Evolutionary conservation across 2,797 vertebrate species (phyloP), one percentile per base, ranked within the genome.

Genomic region (Crenuchus spilurus): DNA sequence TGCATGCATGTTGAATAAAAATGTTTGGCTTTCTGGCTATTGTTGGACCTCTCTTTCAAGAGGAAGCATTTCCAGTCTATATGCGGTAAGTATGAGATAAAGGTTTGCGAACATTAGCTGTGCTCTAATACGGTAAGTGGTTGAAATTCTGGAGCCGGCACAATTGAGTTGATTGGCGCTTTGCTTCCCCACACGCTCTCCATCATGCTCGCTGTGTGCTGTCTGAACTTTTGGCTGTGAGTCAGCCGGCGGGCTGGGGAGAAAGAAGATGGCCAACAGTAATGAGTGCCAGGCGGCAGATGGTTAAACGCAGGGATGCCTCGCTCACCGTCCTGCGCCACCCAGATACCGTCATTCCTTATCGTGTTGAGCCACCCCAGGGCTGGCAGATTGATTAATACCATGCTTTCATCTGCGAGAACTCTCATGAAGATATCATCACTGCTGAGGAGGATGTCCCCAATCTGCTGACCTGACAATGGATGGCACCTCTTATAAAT

Each of bases 331-430:
- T 83, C 49, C 4, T 49, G 39, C 33, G 62, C 77, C 82, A 81
- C 85, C 79, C 83, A 85, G 84, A 86, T 89, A 84, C 70, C 60
- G 63, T 73, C 52, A 41, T 81, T 86, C 86, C 73, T 86, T 82
- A 86, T 88, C 82, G 26, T 80, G 84, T 89, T 70, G 77, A 85
- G 84, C 86, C 87, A 77, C 82, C 84, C 84, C 83, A 65, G 49
- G 88, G 88, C 87, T 83, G 75, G 52, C 85, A 85, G 87, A 88
- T 84, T 90, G 90, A 93, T 92, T 87, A 90, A 87, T 88, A 84
- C 86, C 81, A 84, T 86, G 80, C 86, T 88, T 90, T 91, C 85
- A 85, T 87, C 85, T 61, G 70, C 30, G 84, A 89, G 86, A 84
- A 88, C 84, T 77, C 86, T 85, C 84, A 39, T 81, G 72, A 65